Evolutionary conservation across 2,113 vertebrate genomes (phyloP).

Genomic region (Daphoenositta chrysoptera): DNA sequence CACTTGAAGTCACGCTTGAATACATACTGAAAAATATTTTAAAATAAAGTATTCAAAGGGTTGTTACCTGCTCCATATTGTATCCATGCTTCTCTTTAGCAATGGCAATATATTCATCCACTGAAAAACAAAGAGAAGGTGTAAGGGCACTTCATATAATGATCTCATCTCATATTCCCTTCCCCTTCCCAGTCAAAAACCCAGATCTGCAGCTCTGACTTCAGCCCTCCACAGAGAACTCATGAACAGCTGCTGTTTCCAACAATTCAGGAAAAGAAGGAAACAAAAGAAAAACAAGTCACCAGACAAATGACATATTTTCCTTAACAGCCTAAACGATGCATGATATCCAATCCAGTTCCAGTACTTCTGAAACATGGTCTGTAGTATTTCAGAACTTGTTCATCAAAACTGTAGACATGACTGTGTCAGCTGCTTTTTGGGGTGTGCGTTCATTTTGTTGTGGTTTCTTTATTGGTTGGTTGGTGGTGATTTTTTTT

Average conservation of each 20-base stretch:
- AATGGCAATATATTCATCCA: conserved; percentile 93
- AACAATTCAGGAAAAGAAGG: neutral
- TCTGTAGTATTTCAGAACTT: neutral
- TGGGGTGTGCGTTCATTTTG: neutral
- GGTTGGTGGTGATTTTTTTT: neutral
- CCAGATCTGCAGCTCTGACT: neutral
- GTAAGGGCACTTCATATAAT: neutral
- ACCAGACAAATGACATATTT: neutral
- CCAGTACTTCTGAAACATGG: neutral
- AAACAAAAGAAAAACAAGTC: neutral
- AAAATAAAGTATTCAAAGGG: neutral
- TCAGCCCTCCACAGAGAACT: neutral
- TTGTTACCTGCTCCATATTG: conserved; percentile 94
- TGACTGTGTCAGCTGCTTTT: neutral
- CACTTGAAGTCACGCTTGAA: neutral
- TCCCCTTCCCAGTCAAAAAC: neutral
- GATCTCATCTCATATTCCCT: neutral
- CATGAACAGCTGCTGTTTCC: neutral
- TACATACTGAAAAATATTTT: neutral
- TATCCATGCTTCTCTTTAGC: conserved; percentile 97
- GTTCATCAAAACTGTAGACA: neutral
- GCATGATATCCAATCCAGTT: neutral
- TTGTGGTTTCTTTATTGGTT: neutral
- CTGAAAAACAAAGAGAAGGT: conserved; percentile 73
- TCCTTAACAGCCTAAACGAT: neutral